Evolutionary conservation across 2,113 vertebrate species (phyloP).

Genomic region (Hyperopisus bebe): DNA sequence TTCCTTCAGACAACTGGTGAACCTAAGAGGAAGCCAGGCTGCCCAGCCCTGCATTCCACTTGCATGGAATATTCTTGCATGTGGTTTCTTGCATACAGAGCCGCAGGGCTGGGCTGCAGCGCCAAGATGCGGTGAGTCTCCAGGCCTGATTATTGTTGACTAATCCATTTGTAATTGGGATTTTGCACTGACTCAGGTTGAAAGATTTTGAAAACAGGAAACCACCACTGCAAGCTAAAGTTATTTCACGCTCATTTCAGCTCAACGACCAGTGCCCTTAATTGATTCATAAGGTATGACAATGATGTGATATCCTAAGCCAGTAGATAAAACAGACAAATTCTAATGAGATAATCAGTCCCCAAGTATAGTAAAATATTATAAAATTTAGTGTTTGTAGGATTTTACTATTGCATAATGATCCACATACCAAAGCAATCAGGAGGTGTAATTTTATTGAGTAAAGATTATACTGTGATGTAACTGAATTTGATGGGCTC

Average conservation of each 20-base stretch:
- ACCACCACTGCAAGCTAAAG: slow-evolving; percentile 7
- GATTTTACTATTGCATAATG: not conserved
- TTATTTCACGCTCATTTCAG: not conserved
- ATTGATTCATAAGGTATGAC: not conserved
- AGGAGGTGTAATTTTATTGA: not conserved
- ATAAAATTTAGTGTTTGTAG: not conserved
- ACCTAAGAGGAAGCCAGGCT: slow-evolving; percentile 33
- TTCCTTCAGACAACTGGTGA: slow-evolving; percentile 40
- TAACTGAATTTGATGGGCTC: not conserved
- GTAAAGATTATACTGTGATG: not conserved
- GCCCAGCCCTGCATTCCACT: slow-evolving; percentile 45
- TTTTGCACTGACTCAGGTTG: slow-evolving; percentile 22
- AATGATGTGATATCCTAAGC: not conserved
- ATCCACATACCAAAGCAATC: not conserved
- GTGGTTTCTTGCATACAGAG: not conserved
- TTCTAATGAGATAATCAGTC: not conserved
- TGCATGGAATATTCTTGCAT: slow-evolving; percentile 37
- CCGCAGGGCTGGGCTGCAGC: not conserved
- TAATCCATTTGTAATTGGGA: slow-evolving; percentile 45
- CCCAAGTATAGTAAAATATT: not conserved
- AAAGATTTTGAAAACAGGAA: slow-evolving; percentile 24
- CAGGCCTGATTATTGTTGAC: slow-evolving; percentile 31
- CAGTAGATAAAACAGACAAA: not conserved
- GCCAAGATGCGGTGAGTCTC: slow-evolving; percentile 35
- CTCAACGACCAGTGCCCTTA: not conserved